phyloP scores from a whole-genome alignment of 2,888 invertebrate genomes.

The Mythimna pallens region DNA sequence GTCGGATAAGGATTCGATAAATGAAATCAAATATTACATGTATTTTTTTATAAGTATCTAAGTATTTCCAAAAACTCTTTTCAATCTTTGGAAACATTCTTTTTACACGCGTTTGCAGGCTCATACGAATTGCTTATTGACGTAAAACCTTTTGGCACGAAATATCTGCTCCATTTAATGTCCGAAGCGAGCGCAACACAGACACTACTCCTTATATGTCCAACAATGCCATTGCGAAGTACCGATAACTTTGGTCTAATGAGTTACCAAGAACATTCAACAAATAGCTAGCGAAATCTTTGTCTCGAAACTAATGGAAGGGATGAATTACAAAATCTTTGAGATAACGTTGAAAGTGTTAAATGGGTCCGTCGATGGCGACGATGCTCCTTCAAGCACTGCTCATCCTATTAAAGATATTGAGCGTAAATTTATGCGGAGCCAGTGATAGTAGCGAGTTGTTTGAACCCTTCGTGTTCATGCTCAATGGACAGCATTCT shows the following conservation, averaged over 20 bases:
- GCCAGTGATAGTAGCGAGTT: constrained; percentile 49
- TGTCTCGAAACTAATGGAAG: constrained; percentile 36
- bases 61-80: neutral
- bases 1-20: neutral
- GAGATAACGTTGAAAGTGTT: constrained; percentile 50
- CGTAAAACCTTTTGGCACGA: constrained; percentile 11
- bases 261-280: constrained; percentile 42
- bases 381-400: constrained; percentile 36
- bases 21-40: no score
- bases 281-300: constrained; percentile 39
- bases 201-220: constrained; percentile 54
- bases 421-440: constrained; percentile 54
- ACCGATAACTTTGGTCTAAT: constrained; percentile 55
- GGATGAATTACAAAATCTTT: constrained; percentile 41
- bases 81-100: neutral
- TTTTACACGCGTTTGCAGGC: neutral
- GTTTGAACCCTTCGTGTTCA: constrained; percentile 56
- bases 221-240: constrained; percentile 58
- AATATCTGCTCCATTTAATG: constrained; percentile 28
- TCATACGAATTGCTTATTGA: neutral
- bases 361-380: constrained; percentile 44
- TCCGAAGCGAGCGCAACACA: constrained; percentile 23
- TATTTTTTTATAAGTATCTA: neutral
- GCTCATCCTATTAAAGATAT: constrained; percentile 48
- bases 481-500: constrained; percentile 48